Base-by-base conservation (phyloP, 2,888 invertebrate genomes). In the Hofmannophila pseudospretella region DNA sequence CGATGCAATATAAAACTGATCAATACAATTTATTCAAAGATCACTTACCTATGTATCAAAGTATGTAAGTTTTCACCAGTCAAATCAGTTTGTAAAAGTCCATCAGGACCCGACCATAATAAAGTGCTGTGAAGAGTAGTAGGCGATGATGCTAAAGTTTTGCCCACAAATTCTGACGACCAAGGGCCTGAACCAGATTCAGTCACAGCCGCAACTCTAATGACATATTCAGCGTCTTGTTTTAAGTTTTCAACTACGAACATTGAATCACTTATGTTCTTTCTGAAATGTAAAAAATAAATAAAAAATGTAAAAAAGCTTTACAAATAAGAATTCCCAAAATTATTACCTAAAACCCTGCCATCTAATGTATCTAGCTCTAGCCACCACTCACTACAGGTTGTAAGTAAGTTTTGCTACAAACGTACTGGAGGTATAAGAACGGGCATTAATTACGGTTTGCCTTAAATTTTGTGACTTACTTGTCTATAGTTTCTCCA, bases 141-240 rank as follows among this genome's bases (percentile, higher is more conserved):
- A 9, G 88, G 80, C 12, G 88, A 74, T 20, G 76, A 73, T 27
- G 87, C 88, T 38, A 94, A 72, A 0, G 93, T 96, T 59, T 88
- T 89, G 0, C 94, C 94, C 9, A 89, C 79, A 60, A 96, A 95
- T 62, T 92, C 92, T 4, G 90, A 88, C 1, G 93, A 92, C 90
- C 94, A 96, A 0, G 95, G 96, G 11, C 96, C 95, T 67, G 89
- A 88, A 1, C 94, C 95, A 0, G 91, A 91, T 38, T 84, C 81
- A 0, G 94, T 94, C 39, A 92, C 93, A 1, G 96, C 95, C 2
- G 94, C 91, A 0, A 95, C 93, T 71, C 92, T 92, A 27, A 97
- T 90, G 8, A 90, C 82, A 61, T 97, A 97, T 47, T 91, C 90
- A 4, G 93, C 92, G 51, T 93, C 90, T 54, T 94, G 92, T 48